Evolutionary conservation across 2,797 vertebrate species (phyloP), one percentile per base, ranked within the genome.

Genomic region (Anguilla obscura): DNA sequence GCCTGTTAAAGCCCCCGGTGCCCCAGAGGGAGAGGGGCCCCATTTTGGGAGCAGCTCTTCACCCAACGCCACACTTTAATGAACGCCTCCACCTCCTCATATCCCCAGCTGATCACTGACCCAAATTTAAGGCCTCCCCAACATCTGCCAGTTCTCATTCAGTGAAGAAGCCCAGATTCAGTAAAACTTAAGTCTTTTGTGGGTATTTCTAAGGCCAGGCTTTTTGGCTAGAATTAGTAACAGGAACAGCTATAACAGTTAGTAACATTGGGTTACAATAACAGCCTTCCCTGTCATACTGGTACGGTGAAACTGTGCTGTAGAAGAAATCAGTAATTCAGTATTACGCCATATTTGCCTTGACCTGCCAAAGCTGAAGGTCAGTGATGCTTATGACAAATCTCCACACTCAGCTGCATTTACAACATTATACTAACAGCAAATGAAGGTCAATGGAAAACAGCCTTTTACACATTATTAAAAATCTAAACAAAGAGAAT

Each of bases 81-180:
- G 69, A 74, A 16, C 9, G 14, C 74, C 36, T 79, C 33, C 36
- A 45, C 45, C 10, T 18, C 74, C 16, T 14, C 33, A 79, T 79
- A 7, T 79, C 74, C 74, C 74, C 69, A 74, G 36, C 16, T 79
- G 74, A 79, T 14, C 33, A 84, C 83, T 84, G 54, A 84, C 80
- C 83, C 27, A 84, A 3, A 30, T 52, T 84, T 52, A 54, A 84
- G 74, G 33, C 18, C 74, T 45, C 74, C 16, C 74, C 36, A 40
- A 45, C 16, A 45, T 21, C 74, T 79, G 74, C 16, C 74, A 79
- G 33, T 40, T 45, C 33, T 1, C 16, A 40, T 74, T 74, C 33
- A 74, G 69, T 4, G 2, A 30, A 33, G 16, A 40, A 79, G 18
- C 36, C 14, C 74, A 40, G 12, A 45, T 79, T 79, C 12, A 40